These are phyloP conservation scores for Myotis lucifugus DNA, from an alignment of 2,113 vertebrate genomes.

Conservation along the genomic window DNA sequence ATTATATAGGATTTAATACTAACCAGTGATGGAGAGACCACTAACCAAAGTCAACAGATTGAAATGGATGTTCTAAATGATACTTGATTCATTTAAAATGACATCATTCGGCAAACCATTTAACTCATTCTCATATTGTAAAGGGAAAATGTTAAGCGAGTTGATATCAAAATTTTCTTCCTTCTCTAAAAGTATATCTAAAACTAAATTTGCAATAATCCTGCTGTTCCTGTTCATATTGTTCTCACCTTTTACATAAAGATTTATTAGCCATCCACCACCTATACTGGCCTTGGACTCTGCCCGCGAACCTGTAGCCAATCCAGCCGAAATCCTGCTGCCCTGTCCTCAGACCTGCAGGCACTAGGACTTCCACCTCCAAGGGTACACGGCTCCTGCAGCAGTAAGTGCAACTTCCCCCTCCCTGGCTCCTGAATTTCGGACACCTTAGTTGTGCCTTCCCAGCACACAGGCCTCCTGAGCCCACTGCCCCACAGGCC, in stretches of 20 bases:
- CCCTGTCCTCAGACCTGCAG: too few relatives aligned
- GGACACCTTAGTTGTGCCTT: too few relatives aligned
- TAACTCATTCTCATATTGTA: not conserved
- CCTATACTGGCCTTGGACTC: too few relatives aligned
- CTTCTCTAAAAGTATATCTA: not conserved
- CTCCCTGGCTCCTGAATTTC: too few relatives aligned
- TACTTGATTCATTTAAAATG: not conserved
- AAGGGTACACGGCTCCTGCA: too few relatives aligned
- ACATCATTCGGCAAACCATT: not conserved
- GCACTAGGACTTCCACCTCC: too few relatives aligned
- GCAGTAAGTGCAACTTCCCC: too few relatives aligned
- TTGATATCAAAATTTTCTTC: not conserved
- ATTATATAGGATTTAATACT: not conserved
- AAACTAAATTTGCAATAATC: not conserved
- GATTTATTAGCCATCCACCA: not conserved
- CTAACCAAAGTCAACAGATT: not conserved
- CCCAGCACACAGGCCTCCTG: too few relatives aligned
- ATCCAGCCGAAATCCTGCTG: too few relatives aligned
- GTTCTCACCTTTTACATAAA: not conserved
- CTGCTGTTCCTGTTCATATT: not conserved
- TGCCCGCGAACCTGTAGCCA: too few relatives aligned
- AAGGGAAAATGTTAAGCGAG: not conserved
- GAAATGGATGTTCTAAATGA: not conserved
- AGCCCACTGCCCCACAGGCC: too few relatives aligned
- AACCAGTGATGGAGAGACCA: not conserved